Evolutionary conservation across 2,113 vertebrate species (phyloP).

Genomic region (Madoqua kirkii): DNA sequence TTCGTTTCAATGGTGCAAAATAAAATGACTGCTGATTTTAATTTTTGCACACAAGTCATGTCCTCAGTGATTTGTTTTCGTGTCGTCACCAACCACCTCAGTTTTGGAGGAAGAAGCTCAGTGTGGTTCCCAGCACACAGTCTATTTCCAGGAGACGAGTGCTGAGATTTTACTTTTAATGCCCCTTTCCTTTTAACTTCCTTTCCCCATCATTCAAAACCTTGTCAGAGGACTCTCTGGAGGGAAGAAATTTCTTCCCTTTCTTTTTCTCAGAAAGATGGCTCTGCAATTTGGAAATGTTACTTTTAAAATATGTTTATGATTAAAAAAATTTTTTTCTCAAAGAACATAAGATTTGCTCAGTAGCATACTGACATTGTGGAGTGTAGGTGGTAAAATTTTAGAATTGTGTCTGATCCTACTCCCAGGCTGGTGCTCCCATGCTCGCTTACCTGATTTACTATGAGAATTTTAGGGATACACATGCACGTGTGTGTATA

Average conservation of each 20-base stretch:
- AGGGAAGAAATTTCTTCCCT: neutral
- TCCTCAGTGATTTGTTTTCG: neutral
- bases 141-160: neutral
- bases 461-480: neutral
- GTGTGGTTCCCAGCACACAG: neutral
- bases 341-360: neutral
- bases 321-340: neutral
- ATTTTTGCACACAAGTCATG: neutral
- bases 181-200: neutral
- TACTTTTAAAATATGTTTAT: conserved; percentile 7
- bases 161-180: neutral
- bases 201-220: neutral
- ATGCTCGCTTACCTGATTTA: neutral
- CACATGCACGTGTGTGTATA: neutral
- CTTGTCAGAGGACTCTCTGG: neutral
- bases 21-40: neutral
- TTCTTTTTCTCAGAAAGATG: neutral
- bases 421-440: neutral
- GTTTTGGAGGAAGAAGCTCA: neutral
- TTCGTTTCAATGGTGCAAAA: conserved; percentile 1
- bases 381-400: neutral
- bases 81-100: neutral
- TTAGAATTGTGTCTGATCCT: neutral
- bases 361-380: neutral
- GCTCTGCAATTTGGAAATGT: conserved; percentile 6